phyloP scores from a whole-genome alignment of 1,140 invertebrate genomes.

The Diplogasteroides magnus region DNA sequence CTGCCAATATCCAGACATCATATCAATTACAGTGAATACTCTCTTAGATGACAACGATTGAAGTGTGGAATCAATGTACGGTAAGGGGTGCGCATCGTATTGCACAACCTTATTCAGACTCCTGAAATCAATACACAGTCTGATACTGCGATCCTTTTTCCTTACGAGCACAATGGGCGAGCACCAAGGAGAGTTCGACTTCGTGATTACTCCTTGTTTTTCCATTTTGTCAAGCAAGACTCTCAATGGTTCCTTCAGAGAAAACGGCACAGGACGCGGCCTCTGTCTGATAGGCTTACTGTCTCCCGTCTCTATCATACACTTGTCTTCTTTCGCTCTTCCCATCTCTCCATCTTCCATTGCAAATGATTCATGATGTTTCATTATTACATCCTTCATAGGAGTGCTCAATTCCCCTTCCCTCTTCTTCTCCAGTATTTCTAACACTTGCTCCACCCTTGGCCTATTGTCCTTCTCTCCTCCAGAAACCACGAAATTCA shows the following conservation, averaged over 20 bases:
- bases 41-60: constrained; percentile 53
- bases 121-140: constrained; percentile 59
- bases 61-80: constrained; percentile 58
- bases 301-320: too few relatives aligned
- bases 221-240: too few relatives aligned
- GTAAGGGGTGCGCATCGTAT: constrained; percentile 59
- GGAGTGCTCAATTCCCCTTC: too few relatives aligned
- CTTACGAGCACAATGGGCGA: constrained; percentile 59
- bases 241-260: too few relatives aligned
- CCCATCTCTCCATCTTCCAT: constrained; percentile 6
- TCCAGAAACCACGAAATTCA: too few relatives aligned
- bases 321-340: background rate
- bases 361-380: too few relatives aligned
- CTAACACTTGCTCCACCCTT: too few relatives aligned
- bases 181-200: constrained; percentile 54
- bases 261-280: constrained; percentile 7
- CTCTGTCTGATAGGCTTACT: constrained; percentile 15
- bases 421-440: too few relatives aligned
- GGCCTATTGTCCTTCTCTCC: too few relatives aligned
- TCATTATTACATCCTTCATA: too few relatives aligned
- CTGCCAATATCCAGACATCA: constrained; percentile 33
- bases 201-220: constrained; percentile 7
- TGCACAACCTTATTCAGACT: constrained; percentile 57
- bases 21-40: constrained; percentile 59
- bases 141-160: constrained; percentile 59